phyloP scores from a whole-genome alignment of 2,888 invertebrate species.

The Xestoiulus laeticollis region DNA sequence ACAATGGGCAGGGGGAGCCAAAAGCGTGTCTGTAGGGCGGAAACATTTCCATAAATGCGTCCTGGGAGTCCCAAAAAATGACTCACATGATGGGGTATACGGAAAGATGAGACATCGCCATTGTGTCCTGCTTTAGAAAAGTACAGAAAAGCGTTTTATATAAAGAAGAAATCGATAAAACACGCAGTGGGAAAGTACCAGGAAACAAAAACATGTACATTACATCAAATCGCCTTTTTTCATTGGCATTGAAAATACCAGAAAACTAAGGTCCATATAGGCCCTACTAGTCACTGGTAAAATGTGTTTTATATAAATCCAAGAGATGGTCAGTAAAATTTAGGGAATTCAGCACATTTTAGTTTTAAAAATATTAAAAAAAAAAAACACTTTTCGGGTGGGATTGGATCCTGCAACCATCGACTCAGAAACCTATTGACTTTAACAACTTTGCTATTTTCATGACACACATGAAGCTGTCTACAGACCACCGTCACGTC shows the following conservation, averaged over 20 bases:
- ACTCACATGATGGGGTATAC: not conserved
- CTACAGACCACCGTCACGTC: too few species aligned
- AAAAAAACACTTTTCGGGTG: not conserved
- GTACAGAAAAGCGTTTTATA: not conserved
- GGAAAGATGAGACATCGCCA: not conserved
- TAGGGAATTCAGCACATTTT: too few species aligned
- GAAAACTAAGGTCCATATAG: not conserved
- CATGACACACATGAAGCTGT: too few species aligned
- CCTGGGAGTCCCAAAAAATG: not conserved
- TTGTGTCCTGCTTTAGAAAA: not conserved
- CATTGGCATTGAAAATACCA: too few species aligned
- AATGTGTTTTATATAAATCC: too few species aligned
- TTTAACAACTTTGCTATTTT: too few species aligned
- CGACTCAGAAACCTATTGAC: too few species aligned
- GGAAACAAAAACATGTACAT: not conserved
- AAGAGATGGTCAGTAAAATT: too few species aligned
- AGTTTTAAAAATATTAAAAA: not conserved
- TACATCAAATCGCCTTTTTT: too few species aligned
- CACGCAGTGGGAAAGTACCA: not conserved
- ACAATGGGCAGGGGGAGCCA: not conserved
- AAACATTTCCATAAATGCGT: not conserved
- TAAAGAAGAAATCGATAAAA: not conserved
- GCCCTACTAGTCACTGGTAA: too few species aligned
- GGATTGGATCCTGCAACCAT: too few species aligned
- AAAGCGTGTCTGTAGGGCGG: not conserved